phyloP scores from a whole-genome alignment of 1,140 invertebrate species.

The Scaptomyza hsui region DNA sequence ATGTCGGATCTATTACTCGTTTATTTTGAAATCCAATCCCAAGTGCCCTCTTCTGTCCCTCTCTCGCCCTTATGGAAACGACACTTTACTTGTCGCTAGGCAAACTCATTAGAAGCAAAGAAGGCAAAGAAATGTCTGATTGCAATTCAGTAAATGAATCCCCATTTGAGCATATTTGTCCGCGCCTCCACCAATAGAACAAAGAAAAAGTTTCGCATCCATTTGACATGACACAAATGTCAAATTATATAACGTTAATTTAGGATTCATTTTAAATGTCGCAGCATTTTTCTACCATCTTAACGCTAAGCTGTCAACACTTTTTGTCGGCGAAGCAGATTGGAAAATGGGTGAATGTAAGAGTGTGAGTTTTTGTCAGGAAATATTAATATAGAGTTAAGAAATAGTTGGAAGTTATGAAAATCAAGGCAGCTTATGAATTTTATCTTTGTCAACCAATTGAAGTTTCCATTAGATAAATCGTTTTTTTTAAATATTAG shows the following conservation, averaged over 20 bases:
- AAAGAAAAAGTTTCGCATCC: conserved; percentile 62
- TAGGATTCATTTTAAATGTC: conserved; percentile 48
- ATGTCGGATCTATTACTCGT: conserved; percentile 52
- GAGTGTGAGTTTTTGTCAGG: background rate
- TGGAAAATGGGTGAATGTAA: background rate
- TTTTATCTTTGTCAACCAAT: too few relatives aligned
- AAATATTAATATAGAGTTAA: too few relatives aligned
- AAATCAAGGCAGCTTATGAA: too few relatives aligned
- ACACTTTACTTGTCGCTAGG: conserved; percentile 46
- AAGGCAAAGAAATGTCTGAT: conserved; percentile 49
- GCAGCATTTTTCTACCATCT: conserved; percentile 17
- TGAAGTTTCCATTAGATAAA: too few relatives aligned
- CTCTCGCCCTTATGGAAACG: conserved; percentile 26
- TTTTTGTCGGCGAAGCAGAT: conserved; percentile 20
- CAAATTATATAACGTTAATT: conserved; percentile 78
- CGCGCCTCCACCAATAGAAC: conserved; percentile 11
- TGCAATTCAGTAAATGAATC: conserved; percentile 56
- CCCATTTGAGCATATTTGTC: conserved; percentile 33
- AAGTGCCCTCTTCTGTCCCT: conserved; percentile 16
- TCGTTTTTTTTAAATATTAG: too few relatives aligned
- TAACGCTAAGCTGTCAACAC: conserved; percentile 36
- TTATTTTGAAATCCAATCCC: conserved; percentile 61
- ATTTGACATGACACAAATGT: conserved; percentile 68
- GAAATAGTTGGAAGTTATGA: too few relatives aligned
- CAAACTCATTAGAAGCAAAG: conserved; percentile 68